Evolutionary conservation across 2,797 vertebrate genomes (phyloP), one percentile per base, ranked within the genome.

Genomic region (Enteromius thamalakanensis): DNA sequence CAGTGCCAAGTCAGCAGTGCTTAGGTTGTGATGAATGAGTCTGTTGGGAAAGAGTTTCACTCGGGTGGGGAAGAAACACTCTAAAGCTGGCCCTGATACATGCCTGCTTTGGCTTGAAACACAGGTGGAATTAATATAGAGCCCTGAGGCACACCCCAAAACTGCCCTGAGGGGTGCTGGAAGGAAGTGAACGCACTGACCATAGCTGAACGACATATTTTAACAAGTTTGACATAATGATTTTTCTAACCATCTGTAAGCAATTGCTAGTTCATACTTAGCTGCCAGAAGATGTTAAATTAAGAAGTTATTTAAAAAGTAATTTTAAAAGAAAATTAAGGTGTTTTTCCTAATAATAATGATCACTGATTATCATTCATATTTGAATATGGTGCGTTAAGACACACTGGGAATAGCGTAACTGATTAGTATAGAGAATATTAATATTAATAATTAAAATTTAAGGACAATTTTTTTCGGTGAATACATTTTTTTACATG

Each of bases 1-100:
- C 88, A 88, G 78, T 93, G 93, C 93, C 90, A 86, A 88, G 84
- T 93, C 92, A 93, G 94, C 93, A 93, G 82, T 85, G 76, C 85
- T 76, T 87, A 88, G 83, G 89, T 75, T 68, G 80, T 93, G 92
- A 94, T 94, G 88, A 92, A 94, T 91, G 90, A 87, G 87, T 91
- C 55, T 89, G 82, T 53, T 87, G 86, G 87, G 88, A 87, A 88
- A 84, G 87, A 91, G 80, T 60, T 62, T 82, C 76, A 80, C 84
- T 80, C 7, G 29, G 60, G 26, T 47, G 74, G 88, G 84, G 78
- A 71, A 82, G 80, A 87, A 84, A 85, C 55, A 79, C 58, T 55
- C 23, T 37, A 71, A 42, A 58, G 47, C 47, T 68, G 32, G 26
- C 92, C 89, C 91, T 89, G 84, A 86, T 89, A 86, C 91, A 89